A percentile compares a stretch with the other conserved stretches of the same genome.
These are phyloP conservation scores for Blomia tropicalis DNA, from an alignment of 2,888 invertebrate species.

Conservation along the genomic window DNA sequence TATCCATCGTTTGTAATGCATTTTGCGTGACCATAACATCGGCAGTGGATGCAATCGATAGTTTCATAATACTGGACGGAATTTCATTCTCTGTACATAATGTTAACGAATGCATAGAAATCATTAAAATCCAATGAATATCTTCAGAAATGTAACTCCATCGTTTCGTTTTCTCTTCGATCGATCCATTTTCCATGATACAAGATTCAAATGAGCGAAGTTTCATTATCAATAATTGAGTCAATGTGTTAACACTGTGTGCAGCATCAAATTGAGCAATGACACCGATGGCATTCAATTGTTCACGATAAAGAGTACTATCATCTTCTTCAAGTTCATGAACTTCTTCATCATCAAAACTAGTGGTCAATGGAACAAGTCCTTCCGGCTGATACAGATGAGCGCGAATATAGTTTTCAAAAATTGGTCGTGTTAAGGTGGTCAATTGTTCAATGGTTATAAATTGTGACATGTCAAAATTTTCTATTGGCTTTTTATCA, in stretches of 20 bases:
- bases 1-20: conserved; percentile 21
- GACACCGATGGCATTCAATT: conserved; percentile 53
- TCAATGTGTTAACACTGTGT: conserved; percentile 18
- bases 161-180: conserved; percentile 14
- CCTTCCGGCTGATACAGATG: conserved; percentile 60
- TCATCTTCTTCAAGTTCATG: conserved; percentile 51
- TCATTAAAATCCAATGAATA: conserved; percentile 70
- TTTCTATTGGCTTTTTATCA: conserved; percentile 11
- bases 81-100: conserved; percentile 49
- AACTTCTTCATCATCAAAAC: conserved; percentile 38
- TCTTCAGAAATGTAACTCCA: conserved; percentile 59
- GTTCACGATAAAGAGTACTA: conserved; percentile 49
- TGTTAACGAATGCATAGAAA: conserved; percentile 35
- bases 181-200: conserved; percentile 20
- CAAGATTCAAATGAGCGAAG: conserved; percentile 21
- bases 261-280: conserved; percentile 17
- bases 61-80: conserved; percentile 43
- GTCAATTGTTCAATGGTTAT: conserved; percentile 31
- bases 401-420: conserved; percentile 60
- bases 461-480: conserved; percentile 30
- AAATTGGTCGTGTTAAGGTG: conserved; percentile 41
- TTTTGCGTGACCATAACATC: conserved; percentile 18
- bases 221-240: conserved; percentile 19
- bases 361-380: conserved; percentile 32
- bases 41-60: conserved; percentile 15